These are phyloP conservation scores for Microplitis manilae DNA, from an alignment of 2,888 invertebrate genomes.

Conservation along the genomic window DNA sequence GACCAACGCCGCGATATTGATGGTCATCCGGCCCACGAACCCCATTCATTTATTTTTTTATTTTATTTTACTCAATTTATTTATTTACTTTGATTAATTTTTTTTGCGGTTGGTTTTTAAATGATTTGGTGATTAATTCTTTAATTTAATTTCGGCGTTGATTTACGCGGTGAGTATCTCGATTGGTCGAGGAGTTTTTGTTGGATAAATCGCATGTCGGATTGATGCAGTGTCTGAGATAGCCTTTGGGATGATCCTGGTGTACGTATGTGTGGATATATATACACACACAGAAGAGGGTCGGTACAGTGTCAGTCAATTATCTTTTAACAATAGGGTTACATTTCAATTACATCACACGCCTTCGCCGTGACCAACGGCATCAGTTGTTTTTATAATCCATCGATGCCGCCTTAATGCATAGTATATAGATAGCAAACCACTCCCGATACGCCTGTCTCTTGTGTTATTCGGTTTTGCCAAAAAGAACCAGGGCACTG, in stretches of 20 bases:
- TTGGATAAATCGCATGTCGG: slow-evolving; percentile 33
- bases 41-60: not conserved
- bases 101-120: not conserved
- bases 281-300: not conserved
- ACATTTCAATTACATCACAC: slow-evolving; percentile 68
- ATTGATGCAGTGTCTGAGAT: slow-evolving; percentile 17
- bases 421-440: not conserved
- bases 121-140: not conserved
- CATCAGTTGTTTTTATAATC: slow-evolving; percentile 25
- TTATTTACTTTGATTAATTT: not conserved
- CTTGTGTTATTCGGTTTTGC: not conserved
- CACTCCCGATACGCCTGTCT: slow-evolving; percentile 33
- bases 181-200: slow-evolving; percentile 26
- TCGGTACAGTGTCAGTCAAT: slow-evolving; percentile 62
- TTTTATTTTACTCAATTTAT: not conserved
- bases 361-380: slow-evolving; percentile 41
- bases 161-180: slow-evolving; percentile 10
- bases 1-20: not conserved
- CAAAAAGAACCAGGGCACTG: slow-evolving; percentile 20
- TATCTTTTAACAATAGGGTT: slow-evolving; percentile 68
- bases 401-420: slow-evolving; percentile 25
- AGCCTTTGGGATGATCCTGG: not conserved
- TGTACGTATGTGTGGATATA: not conserved
- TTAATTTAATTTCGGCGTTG: slow-evolving; percentile 12
- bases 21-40: not conserved